These are phyloP conservation scores for Rhabdophis nuchalis DNA, from an alignment of 2,797 vertebrate species.

Conservation along the genomic window DNA sequence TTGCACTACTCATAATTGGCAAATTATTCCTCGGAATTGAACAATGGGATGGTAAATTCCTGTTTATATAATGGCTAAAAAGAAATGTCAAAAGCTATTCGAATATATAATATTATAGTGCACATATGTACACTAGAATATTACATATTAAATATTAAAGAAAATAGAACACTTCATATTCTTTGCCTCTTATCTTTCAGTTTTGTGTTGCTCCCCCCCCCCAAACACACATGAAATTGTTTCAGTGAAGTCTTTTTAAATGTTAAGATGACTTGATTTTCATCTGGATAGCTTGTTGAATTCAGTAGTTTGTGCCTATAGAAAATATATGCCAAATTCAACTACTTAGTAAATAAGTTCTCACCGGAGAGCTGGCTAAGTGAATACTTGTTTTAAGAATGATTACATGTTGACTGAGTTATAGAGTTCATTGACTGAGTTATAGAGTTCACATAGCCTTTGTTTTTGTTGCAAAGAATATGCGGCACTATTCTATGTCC, in stretches of 20 bases:
- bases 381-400: neutral
- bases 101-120: neutral
- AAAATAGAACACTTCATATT: constrained; percentile 25
- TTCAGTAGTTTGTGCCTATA: constrained; percentile 5
- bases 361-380: constrained; percentile 2
- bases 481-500: constrained; percentile 32
- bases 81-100: constrained; percentile 24
- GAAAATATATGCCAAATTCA: constrained; percentile 29
- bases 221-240: neutral
- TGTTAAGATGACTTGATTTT: neutral
- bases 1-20: constrained; percentile 44
- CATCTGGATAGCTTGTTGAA: constrained; percentile 9
- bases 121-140: neutral
- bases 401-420: neutral
- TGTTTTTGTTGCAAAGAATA: constrained; percentile 1
- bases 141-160: constrained; percentile 1
- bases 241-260: constrained; percentile 1
- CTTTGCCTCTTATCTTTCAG: neutral
- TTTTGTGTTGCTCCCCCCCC: neutral
- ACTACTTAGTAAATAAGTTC: constrained; percentile 1
- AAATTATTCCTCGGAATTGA: constrained; percentile 42
- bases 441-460: neutral
- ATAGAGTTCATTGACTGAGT: constrained; percentile 22
- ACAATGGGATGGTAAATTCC: constrained; percentile 54
- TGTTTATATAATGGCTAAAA: constrained; percentile 33